phyloP scores from a whole-genome alignment of 2,113 vertebrate genomes.

The Nyctibius bracteatus region DNA sequence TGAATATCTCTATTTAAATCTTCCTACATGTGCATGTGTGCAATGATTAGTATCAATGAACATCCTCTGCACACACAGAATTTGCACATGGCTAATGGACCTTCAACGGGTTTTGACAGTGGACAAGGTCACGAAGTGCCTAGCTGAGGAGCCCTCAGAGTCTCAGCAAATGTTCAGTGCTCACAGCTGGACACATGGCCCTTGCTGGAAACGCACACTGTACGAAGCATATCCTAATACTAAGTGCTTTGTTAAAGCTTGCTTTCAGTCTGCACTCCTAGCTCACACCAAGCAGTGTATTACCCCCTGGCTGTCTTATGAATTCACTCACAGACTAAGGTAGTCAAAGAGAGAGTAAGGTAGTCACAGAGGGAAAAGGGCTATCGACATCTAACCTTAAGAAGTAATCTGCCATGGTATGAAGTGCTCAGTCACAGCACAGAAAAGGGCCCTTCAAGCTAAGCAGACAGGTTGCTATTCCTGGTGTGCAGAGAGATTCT shows the following conservation, averaged over 20 bases:
- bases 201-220: not conserved
- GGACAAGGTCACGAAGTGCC: not conserved
- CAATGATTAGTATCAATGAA: not conserved
- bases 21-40: rapidly evolving
- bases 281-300: not conserved
- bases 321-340: not conserved
- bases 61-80: not conserved
- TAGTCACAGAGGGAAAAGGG: not conserved
- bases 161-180: not conserved
- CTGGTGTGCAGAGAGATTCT: not conserved
- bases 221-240: not conserved
- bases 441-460: not conserved
- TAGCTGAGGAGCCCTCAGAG: not conserved
- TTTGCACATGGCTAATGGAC: not conserved
- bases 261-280: not conserved
- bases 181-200: not conserved
- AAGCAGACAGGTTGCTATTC: conserved; percentile 35
- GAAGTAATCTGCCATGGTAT: not conserved
- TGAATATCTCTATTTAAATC: not conserved
- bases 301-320: not conserved
- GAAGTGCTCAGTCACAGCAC: not conserved
- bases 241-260: not conserved
- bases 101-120: not conserved
- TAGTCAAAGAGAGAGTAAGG: not conserved
- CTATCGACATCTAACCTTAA: not conserved